A percentile compares a stretch with the other conserved stretches of the same genome.
Conservation (phyloP, 2,797 vertebrate species). For the Australoheros facetus region DNA sequence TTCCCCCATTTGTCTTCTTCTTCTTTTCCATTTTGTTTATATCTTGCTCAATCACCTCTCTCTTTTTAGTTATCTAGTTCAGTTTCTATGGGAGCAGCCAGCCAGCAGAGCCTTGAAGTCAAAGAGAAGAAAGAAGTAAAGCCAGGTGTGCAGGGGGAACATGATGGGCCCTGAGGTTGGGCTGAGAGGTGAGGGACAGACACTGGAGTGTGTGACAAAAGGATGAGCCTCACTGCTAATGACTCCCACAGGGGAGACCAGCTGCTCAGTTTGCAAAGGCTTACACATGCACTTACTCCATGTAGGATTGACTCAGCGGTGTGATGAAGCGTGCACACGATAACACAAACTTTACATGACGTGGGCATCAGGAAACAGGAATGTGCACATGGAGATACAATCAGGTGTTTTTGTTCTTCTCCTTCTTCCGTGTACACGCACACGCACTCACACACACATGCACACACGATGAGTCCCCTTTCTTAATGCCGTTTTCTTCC, state of each 20-base stretch:
- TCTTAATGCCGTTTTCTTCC: neutral
- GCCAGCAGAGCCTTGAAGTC: conserved; percentile 66
- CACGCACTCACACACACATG: neutral
- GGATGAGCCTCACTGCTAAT: conserved; percentile 80
- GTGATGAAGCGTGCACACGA: conserved; percentile 21
- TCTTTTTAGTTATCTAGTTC: conserved; percentile 60
- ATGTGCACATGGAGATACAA: neutral
- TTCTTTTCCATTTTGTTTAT: conserved; percentile 13
- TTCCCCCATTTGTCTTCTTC: conserved; percentile 30
- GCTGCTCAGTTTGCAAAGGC: conserved; percentile 67
- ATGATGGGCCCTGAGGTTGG: conserved; percentile 67
- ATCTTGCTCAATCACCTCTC: conserved; percentile 33
- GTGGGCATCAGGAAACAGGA: conserved; percentile 4
- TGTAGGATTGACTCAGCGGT: conserved; percentile 25
- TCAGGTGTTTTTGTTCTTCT: neutral
- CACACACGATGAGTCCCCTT: neutral
- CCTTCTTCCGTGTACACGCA: neutral
- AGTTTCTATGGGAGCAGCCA: conserved; percentile 66
- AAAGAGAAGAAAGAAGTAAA: conserved; percentile 49
- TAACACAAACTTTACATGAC: conserved; percentile 46
- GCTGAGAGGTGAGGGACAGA: conserved; percentile 74
- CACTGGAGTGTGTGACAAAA: conserved; percentile 79
- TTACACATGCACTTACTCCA: conserved; percentile 38
- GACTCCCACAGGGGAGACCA: conserved; percentile 79
- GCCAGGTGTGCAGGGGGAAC: conserved; percentile 66